phyloP scores from a whole-genome alignment of 92 coral and sea anemone species.

The Heteractis magnifica region DNA sequence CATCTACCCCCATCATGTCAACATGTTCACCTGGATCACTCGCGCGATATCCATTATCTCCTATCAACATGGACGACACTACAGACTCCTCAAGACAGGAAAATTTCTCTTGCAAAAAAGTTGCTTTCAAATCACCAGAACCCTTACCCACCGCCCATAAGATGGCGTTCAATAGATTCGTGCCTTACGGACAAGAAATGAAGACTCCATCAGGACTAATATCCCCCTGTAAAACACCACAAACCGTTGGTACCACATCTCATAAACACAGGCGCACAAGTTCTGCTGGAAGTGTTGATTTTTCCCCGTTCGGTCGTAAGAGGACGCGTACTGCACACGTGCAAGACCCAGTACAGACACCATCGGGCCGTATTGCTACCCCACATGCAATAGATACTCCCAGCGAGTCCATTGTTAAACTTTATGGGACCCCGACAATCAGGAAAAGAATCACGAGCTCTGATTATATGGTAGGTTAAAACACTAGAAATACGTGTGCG shows the following conservation, averaged over 20 bases:
- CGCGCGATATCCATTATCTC: conserved; percentile 42
- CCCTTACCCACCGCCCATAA: neutral
- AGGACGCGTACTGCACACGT: conserved; percentile 50
- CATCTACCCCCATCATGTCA: conserved; percentile 40
- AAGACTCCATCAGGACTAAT: conserved; percentile 57
- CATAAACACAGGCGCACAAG: conserved; percentile 48
- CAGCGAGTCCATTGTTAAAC: conserved; percentile 29
- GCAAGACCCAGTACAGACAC: conserved; percentile 44
- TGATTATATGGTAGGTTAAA: conserved; percentile 46
- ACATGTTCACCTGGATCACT: conserved; percentile 35
- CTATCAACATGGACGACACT: conserved; percentile 35
- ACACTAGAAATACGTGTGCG: neutral
- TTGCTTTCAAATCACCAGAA: conserved; percentile 37
- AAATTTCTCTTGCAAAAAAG: conserved; percentile 24
- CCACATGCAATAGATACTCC: conserved; percentile 33
- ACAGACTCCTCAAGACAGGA: neutral
- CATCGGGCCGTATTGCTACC: conserved; percentile 46
- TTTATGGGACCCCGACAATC: conserved; percentile 51
- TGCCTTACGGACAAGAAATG: conserved; percentile 4
- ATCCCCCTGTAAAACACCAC: conserved; percentile 44
- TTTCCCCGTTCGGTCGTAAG: conserved; percentile 46
- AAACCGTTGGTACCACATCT: conserved; percentile 3
- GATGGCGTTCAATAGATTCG: conserved; percentile 18
- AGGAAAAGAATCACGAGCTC: conserved; percentile 42
- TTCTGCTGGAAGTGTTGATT: conserved; percentile 40